phyloP scores from a whole-genome alignment of 35 echinoderm and acorn worm species.

The Holothuria glaberrima region DNA sequence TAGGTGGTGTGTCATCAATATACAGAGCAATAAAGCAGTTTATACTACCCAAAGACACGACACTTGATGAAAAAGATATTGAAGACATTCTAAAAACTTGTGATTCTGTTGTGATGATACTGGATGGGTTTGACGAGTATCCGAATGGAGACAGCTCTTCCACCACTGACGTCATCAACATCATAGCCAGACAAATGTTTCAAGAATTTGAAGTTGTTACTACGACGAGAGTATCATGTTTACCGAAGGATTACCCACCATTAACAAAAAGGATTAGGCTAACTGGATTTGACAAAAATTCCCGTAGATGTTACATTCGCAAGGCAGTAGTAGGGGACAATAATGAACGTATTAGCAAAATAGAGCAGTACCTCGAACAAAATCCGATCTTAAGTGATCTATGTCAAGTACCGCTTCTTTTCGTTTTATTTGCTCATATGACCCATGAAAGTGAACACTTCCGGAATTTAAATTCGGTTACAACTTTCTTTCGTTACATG shows the following conservation, averaged over 20 bases:
- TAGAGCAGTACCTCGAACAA: background rate
- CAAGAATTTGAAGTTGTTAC: background rate
- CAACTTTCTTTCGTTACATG: constrained; percentile 19
- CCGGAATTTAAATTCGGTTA: background rate
- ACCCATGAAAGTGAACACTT: background rate
- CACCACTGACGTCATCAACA: background rate
- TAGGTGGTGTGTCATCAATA: constrained; percentile 3
- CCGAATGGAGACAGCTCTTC: background rate
- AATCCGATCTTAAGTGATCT: constrained; percentile 19
- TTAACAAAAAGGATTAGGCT: background rate
- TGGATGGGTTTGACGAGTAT: constrained; percentile 13
- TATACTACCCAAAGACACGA: background rate
- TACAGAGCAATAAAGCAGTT: constrained; percentile 2
- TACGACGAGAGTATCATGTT: background rate
- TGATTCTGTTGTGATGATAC: background rate
- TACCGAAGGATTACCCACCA: background rate
- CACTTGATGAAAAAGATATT: background rate
- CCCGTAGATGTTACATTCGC: background rate
- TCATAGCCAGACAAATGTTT: background rate
- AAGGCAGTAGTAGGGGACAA: background rate
- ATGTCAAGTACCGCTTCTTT: constrained; percentile 20
- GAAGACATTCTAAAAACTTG: background rate
- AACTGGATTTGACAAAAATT: background rate
- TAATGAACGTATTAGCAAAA: background rate
- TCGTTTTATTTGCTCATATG: constrained; percentile 33